These are phyloP conservation scores for Biston stratarius DNA, from an alignment of 2,888 invertebrate species.

Conservation along the genomic window DNA sequence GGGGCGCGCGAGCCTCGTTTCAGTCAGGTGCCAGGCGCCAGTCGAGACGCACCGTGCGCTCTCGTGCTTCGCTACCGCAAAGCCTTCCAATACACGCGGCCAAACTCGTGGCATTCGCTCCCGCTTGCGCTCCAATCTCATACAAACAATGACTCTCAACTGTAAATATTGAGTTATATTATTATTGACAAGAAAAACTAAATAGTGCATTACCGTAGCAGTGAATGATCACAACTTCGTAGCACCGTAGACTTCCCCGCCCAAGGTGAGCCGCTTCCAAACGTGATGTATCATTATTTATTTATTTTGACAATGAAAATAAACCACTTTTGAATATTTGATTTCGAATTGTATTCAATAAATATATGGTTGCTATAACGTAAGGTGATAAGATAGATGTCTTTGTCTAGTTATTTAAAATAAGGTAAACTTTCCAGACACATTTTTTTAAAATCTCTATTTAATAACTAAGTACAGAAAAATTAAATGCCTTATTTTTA, in stretches of 20 bases:
- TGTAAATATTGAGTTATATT: too few relatives aligned
- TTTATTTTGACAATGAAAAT: too few relatives aligned
- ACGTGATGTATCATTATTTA: background rate
- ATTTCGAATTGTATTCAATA: too few relatives aligned
- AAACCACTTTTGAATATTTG: too few relatives aligned
- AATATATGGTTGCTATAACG: too few relatives aligned
- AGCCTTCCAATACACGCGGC: slow-evolving; percentile 64
- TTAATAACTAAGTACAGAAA: too few relatives aligned
- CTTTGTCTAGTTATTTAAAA: too few relatives aligned
- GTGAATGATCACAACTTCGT: slow-evolving; percentile 67
- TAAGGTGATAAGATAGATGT: too few relatives aligned
- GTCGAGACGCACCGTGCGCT: slow-evolving; percentile 71
- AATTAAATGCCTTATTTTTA: too few relatives aligned
- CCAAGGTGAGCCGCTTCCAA: slow-evolving; percentile 59
- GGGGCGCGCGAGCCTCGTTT: slow-evolving; percentile 80
- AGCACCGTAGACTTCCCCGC: slow-evolving; percentile 59
- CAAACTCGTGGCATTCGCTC: slow-evolving; percentile 44
- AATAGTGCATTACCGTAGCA: slow-evolving; percentile 59
- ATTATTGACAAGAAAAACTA: slow-evolving; percentile 41
- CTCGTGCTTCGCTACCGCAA: slow-evolving; percentile 56
- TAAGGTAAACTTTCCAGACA: too few relatives aligned
- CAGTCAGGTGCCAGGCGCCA: slow-evolving; percentile 84
- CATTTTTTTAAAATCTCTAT: too few relatives aligned
- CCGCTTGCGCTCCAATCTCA: slow-evolving; percentile 24
- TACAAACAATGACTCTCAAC: slow-evolving; percentile 42